Base-by-base conservation (phyloP, 2,888 invertebrate species). In the Nomada ferruginata region DNA sequence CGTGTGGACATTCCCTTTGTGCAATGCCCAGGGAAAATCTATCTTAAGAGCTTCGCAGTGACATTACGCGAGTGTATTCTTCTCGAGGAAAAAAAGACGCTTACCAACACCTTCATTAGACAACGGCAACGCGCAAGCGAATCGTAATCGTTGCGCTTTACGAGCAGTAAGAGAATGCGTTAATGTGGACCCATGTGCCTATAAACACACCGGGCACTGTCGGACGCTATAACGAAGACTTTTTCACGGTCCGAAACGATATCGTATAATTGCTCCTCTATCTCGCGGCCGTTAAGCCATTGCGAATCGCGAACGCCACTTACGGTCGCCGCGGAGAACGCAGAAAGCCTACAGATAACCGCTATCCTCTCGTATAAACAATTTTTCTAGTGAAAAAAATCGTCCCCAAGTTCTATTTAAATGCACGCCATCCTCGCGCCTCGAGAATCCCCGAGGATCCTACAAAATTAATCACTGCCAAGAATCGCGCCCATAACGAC, bases 41-140 rank as follows among this genome's bases (percentile, higher is more conserved):
- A 5, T 44, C 44, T 20, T 63, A 44, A 42, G 10, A 68, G 9
- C 18, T 1, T 20, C 7, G 15, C 7, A 18, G 26, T 11, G 18
- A 23, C 11, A 36, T 42, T 36, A n/a, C 3, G 20, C 3, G 3
- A 55, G 60, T 23, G 23, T 47, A 64, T 57, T 26, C 60, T 42
- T n/a, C 47, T 13, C 15, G 10, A 26, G 55, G 55, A 83, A 85
- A 84, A 87, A 89, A 85, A 84, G 83, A 87, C 83, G 83, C 85
- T 88, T 85, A 83, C 82, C 80, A 83, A 85, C 83, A 87, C 86
- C 86, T 88, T 89, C 87, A 87, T 90, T 89, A 87, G 80, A 81
- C 60, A 78, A 84, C 78, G 72, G 68, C 70, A 77, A 60, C 76
- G 59, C 70, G 57, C 68, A 26, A 29, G 11, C 66, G 42, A 53